Evolutionary conservation across 2,113 vertebrate species (phyloP), one percentile per base, ranked within the genome.

Genomic region (Dryoscopus gambensis): DNA sequence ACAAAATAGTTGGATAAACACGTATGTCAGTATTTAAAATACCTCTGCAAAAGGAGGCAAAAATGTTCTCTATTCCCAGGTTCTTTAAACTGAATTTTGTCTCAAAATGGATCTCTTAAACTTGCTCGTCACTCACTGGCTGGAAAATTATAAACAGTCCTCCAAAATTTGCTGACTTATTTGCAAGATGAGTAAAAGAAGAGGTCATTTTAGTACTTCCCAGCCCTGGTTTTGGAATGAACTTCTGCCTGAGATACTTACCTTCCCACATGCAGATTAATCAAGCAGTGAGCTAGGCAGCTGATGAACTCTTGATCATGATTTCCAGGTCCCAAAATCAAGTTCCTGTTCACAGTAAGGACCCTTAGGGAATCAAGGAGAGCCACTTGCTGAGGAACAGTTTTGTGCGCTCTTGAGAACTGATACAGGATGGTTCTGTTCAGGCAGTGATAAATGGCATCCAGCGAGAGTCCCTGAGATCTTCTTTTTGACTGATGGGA

Each of bases 371-470:
- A 98, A 84, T 99, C 99, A 13, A 99, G 98, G 92, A 99, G 98
- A 52, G 99, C 98, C 70, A 99, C 99, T 98, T 99, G 99, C 97
- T 99, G 99, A 5, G 99, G 98, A 3, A 99, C 99, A 1, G 99
- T 99, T 98, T 99, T 99, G 97, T 99, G 99, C 0, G 99, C 98
- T 73, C 99, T 98, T 27, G 99, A 99, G 90, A 99, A 99, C 97
- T 99, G 99, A 95, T 99, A 99, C n/a, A 99, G 98, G 93, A 99
- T 99, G 39, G 99, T 99, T 85, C 99, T 98, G 93, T 99, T 99
- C 97, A 99, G 98, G 96, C 99, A 99, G 98, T 99, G 99, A 96
- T 99, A 99, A 93, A 99, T 98, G 3, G 99, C 97, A 96, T 99
- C 99, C 93, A 99, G 98, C 0, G 99, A 99, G 37, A 99, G 96